phyloP scores from a whole-genome alignment of 2,113 vertebrate species.

The Castor canadensis region DNA sequence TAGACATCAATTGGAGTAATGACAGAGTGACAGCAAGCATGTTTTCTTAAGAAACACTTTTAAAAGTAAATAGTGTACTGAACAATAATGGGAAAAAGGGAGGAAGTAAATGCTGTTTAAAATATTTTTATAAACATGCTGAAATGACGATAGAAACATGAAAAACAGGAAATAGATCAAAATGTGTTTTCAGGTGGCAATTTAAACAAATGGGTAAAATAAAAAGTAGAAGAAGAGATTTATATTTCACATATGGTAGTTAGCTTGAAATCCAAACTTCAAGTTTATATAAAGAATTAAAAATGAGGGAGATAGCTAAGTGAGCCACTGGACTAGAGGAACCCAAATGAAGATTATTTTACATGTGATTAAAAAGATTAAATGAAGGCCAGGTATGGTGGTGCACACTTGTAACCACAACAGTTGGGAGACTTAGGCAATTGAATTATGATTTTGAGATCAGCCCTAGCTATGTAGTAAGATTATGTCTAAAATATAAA shows the following conservation, averaged over 20 bases:
- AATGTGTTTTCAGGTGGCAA: background rate
- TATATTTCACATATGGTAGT: background rate
- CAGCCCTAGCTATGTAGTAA: too few relatives aligned
- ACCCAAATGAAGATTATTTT: background rate
- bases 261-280: background rate
- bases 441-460: too few relatives aligned
- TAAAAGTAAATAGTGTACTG: background rate
- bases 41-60: slow-evolving; percentile 13
- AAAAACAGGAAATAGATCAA: background rate
- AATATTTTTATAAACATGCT: slow-evolving; percentile 15
- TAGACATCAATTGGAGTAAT: background rate
- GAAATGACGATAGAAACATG: background rate
- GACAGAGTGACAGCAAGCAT: slow-evolving; percentile 8
- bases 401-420: too few relatives aligned
- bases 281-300: background rate
- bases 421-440: too few relatives aligned
- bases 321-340: background rate
- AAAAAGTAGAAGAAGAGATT: background rate
- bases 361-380: background rate
- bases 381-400: background rate
- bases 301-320: background rate
- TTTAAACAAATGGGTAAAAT: background rate
- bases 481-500: too few relatives aligned
- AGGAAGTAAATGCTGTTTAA: background rate
- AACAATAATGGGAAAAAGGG: background rate